A percentile compares a stretch with the other conserved stretches of the same genome.
These are phyloP conservation scores for honey bee (Apis mellifera) DNA, from an alignment of 1,140 invertebrate species.

Conservation along the genomic window Amel_HAv3.1 CM009932.2:7968001-7968500, in stretches of 20 bases:
- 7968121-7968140: no score
- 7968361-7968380: constrained; percentile 57
- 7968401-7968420: constrained; percentile 64
- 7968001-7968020: no score
- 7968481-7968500: constrained; percentile 54
- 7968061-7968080: no score
- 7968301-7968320: constrained; percentile 75
- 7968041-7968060: no score
- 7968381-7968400: constrained; percentile 61
- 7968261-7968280: constrained; percentile 65
- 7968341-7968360: constrained; percentile 69
- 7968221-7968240: constrained; percentile 25
- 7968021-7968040: no score
- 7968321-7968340: constrained; percentile 73
- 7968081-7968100: no score
- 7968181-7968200: neutral
- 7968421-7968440: constrained; percentile 46
- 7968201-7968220: neutral
- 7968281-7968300: constrained; percentile 63
- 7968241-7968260: constrained; percentile 40
- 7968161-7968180: no score
- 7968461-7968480: constrained; percentile 12
- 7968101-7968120: no score
- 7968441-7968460: constrained; percentile 20
- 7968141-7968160: no score